Conservation (phyloP, 2,888 invertebrate species). For the Trichopoda pennipes region DNA sequence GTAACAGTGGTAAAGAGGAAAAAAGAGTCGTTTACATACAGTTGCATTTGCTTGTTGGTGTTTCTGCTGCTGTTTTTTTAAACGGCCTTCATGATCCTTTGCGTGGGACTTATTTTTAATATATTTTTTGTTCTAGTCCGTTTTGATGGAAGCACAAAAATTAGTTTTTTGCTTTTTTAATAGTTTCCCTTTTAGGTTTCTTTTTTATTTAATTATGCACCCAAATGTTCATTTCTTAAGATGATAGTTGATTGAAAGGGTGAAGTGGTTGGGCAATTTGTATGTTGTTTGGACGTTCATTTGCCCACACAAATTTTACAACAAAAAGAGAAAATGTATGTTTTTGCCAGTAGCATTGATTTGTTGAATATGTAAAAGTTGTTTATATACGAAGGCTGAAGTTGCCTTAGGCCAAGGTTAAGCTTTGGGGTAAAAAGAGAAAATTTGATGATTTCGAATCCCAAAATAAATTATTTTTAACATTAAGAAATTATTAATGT, state of each 20-base stretch:
- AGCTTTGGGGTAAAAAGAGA: too few species aligned
- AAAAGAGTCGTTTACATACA: constrained; percentile 51
- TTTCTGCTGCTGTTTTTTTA: neutral
- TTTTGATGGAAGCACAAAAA: constrained; percentile 15
- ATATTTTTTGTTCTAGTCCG: constrained; percentile 6
- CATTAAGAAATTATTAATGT: too few species aligned
- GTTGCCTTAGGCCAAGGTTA: too few species aligned
- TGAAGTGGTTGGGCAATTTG: neutral
- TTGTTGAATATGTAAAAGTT: neutral
- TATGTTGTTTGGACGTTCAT: constrained; percentile 5
- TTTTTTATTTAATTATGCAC: neutral
- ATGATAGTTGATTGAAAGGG: neutral
- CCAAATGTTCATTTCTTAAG: constrained; percentile 19
- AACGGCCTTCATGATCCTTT: constrained; percentile 61
- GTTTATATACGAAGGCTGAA: too few species aligned
- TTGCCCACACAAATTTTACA: constrained; percentile 43
- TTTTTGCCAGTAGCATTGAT: constrained; percentile 38
- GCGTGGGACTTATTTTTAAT: constrained; percentile 53
- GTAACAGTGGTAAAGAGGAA: constrained; percentile 16
- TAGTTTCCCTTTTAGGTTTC: neutral
- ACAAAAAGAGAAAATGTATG: neutral
- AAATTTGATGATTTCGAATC: too few species aligned
- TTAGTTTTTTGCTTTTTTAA: constrained; percentile 13
- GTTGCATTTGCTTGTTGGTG: neutral
- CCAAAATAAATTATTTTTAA: too few species aligned